Conservation (phyloP, 2,888 invertebrate species). For the Poecilobothrus nobilitatus region DNA sequence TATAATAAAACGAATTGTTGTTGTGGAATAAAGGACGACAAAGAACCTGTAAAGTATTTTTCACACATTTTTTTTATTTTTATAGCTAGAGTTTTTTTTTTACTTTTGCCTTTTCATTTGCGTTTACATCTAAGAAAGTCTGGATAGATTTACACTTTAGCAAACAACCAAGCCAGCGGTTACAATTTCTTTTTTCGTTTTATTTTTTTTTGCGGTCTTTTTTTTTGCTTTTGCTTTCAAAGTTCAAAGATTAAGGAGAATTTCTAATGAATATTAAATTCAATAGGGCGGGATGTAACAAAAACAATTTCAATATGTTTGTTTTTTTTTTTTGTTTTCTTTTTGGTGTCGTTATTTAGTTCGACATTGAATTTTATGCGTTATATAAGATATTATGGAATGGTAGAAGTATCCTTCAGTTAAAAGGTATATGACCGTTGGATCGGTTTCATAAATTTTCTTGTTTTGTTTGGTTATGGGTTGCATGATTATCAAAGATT, state of each 20-base stretch:
- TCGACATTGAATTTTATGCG: neutral
- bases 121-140: neutral
- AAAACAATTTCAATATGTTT: too few species aligned
- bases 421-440: neutral
- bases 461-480: too few species aligned
- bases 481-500: too few species aligned
- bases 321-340: too few species aligned
- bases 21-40: neutral
- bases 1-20: too few species aligned
- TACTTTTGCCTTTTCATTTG: neutral
- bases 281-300: neutral
- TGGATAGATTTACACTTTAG: neutral
- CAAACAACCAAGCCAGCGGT: neutral
- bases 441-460: neutral
- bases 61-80: neutral
- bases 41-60: neutral
- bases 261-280: neutral
- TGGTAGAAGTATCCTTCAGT: neutral
- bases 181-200: neutral
- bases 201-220: neutral
- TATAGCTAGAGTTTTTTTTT: neutral
- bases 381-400: too few species aligned
- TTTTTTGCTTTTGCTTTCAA: neutral
- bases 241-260: neutral
- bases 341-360: neutral